Conservation (phyloP, 2,888 invertebrate species). For the Apodemia mormo region DNA sequence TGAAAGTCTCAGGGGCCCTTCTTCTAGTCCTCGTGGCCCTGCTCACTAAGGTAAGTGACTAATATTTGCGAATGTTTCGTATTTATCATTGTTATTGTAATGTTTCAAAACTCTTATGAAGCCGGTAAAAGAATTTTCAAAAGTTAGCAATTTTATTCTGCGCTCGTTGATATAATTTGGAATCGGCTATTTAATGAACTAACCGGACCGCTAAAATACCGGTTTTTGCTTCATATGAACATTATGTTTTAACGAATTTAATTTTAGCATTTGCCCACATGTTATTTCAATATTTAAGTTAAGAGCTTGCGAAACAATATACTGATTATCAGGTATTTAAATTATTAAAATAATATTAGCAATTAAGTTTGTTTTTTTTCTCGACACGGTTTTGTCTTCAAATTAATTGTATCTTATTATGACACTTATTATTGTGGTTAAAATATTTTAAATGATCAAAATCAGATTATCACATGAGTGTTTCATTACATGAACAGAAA, state of each 20-base stretch:
- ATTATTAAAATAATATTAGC: background rate
- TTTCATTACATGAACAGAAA: constrained; percentile 7
- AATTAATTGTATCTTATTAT: too few relatives aligned
- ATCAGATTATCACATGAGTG: background rate
- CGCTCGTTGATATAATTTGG: constrained; percentile 13
- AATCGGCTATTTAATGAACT: constrained; percentile 34
- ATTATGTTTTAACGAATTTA: constrained; percentile 24
- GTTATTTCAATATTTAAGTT: background rate
- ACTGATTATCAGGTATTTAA: background rate
- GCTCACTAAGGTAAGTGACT: constrained; percentile 44
- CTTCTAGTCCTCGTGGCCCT: constrained; percentile 44
- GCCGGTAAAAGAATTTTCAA: constrained; percentile 20
- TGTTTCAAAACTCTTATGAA: constrained; percentile 33
- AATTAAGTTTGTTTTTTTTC: background rate
- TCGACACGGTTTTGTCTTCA: too few relatives aligned
- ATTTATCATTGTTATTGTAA: constrained; percentile 25
- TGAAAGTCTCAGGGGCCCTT: constrained; percentile 51
- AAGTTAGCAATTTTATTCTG: constrained; percentile 24
- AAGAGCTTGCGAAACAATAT: background rate
- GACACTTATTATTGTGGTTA: too few relatives aligned
- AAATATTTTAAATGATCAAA: too few relatives aligned
- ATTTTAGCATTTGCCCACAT: background rate
- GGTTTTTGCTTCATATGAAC: constrained; percentile 32
- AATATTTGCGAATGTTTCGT: constrained; percentile 32
- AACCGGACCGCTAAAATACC: constrained; percentile 30